Conservation (phyloP, 2,888 invertebrate species). For the Sialis lutaria region DNA sequence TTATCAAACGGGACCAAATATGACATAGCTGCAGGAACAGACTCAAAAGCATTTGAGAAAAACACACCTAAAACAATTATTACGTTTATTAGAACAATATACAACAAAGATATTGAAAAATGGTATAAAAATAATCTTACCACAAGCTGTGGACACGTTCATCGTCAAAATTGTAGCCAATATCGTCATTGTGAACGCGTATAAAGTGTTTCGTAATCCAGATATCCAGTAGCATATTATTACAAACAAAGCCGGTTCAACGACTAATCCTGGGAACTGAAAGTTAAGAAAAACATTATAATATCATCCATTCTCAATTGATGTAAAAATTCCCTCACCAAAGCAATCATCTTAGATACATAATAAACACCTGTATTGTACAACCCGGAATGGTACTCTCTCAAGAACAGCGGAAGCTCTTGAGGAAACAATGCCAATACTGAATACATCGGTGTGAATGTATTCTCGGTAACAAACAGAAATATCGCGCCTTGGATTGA, state of each 20-base stretch:
- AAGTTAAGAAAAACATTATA: conserved; percentile 7
- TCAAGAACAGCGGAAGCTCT: conserved; percentile 58
- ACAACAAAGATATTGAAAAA: not conserved
- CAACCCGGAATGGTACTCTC: conserved; percentile 69
- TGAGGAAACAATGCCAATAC: conserved; percentile 71
- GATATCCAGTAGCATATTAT: conserved; percentile 74
- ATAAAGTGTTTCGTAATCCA: conserved; percentile 49
- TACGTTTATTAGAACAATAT: too few species aligned
- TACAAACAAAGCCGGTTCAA: conserved; percentile 70
- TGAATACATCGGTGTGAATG: conserved; percentile 83
- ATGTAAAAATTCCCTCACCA: conserved; percentile 37
- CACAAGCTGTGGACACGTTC: conserved; percentile 76
- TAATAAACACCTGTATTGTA: conserved; percentile 71
- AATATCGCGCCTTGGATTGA: conserved; percentile 78
- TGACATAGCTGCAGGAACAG: conserved; percentile 62
- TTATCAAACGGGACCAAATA: conserved; percentile 77
- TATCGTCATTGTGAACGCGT: conserved; percentile 52
- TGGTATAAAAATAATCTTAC: conserved; percentile 26
- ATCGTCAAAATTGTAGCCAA: conserved; percentile 58
- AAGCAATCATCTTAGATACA: conserved; percentile 54
- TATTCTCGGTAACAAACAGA: conserved; percentile 76
- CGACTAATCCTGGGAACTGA: conserved; percentile 67
- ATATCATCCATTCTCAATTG: not conserved
- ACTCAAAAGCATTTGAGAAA: conserved; percentile 70
- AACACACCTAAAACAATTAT: conserved; percentile 43